These are phyloP conservation scores for Bostrychus sinensis DNA, from an alignment of 2,113 vertebrate species.

Conservation along the genomic window DNA sequence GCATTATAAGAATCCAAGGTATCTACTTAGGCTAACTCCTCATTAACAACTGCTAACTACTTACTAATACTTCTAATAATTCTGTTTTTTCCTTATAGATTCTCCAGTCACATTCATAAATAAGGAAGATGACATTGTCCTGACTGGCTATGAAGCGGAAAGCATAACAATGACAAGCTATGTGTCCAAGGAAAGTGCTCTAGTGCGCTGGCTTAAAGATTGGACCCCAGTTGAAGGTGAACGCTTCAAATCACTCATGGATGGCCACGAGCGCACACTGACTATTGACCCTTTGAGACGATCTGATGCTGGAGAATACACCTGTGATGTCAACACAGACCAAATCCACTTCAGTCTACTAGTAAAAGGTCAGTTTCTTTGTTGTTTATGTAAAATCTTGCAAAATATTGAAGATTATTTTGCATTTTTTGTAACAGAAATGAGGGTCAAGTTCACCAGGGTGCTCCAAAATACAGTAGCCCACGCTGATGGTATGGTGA, in stretches of 20 bases:
- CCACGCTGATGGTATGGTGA: slow-evolving; percentile 81
- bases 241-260: slow-evolving; percentile 70
- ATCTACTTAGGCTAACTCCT: neutral
- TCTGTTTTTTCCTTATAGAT: slow-evolving; percentile 50
- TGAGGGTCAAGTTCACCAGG: slow-evolving; percentile 83
- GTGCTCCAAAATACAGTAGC: slow-evolving; percentile 78
- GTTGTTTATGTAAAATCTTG: neutral
- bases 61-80: neutral
- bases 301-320: slow-evolving; percentile 84
- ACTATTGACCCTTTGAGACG: slow-evolving; percentile 80
- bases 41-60: too few relatives aligned
- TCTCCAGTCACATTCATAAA: slow-evolving; percentile 78
- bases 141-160: slow-evolving; percentile 81
- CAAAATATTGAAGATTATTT: neutral
- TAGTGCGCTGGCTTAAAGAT: slow-evolving; percentile 82
- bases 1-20: slow-evolving; percentile 77
- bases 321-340: slow-evolving; percentile 81
- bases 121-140: slow-evolving; percentile 78
- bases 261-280: slow-evolving; percentile 76
- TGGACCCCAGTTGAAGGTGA: slow-evolving; percentile 75
- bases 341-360: slow-evolving; percentile 81
- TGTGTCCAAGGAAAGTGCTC: slow-evolving; percentile 75
- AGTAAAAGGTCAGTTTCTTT: slow-evolving; percentile 81
- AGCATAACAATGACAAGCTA: slow-evolving; percentile 79
- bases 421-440: slow-evolving; percentile 67